Evolutionary conservation across 2,113 vertebrate genomes (phyloP).

Genomic region (Murina feae): DNA sequence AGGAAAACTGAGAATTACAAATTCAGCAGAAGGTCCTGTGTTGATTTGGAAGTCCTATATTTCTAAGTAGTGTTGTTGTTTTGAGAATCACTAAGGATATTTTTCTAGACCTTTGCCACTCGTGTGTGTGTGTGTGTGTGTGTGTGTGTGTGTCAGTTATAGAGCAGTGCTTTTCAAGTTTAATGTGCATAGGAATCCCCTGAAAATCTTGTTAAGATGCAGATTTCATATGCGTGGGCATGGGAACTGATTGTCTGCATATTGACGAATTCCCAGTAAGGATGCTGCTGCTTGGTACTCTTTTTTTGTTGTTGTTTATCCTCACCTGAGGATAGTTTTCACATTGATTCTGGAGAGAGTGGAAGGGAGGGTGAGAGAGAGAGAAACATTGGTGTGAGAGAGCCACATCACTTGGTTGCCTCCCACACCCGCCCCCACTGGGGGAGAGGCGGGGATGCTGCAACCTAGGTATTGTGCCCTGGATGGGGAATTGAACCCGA

Average conservation of each 20-base stretch:
- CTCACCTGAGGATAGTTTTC: too few species aligned
- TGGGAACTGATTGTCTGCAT: neutral
- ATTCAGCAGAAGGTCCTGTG: slow-evolving; percentile 41
- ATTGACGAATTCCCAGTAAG: neutral
- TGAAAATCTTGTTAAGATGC: slow-evolving; percentile 31
- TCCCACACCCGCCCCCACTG: too few species aligned
- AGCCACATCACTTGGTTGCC: too few species aligned
- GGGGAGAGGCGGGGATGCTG: too few species aligned
- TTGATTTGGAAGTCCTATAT: slow-evolving; percentile 32
- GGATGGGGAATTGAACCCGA: too few species aligned
- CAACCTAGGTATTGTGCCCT: too few species aligned
- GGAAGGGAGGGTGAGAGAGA: too few species aligned
- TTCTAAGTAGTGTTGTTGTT: slow-evolving; percentile 26
- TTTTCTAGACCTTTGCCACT: slow-evolving; percentile 29
- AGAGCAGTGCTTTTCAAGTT: slow-evolving; percentile 13
- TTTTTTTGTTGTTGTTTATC: neutral
- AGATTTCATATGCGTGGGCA: neutral
- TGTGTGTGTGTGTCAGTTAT: neutral
- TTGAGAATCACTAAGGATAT: neutral
- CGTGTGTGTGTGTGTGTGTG: neutral
- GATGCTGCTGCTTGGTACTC: neutral
- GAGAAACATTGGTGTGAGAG: too few species aligned
- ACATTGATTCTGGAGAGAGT: too few species aligned
- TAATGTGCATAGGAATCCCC: neutral
- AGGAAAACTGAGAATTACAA: slow-evolving; percentile 51